These are phyloP conservation scores for Phalacrocorax aristotelis DNA, from an alignment of 2,113 vertebrate species.

Conservation along the genomic window DNA sequence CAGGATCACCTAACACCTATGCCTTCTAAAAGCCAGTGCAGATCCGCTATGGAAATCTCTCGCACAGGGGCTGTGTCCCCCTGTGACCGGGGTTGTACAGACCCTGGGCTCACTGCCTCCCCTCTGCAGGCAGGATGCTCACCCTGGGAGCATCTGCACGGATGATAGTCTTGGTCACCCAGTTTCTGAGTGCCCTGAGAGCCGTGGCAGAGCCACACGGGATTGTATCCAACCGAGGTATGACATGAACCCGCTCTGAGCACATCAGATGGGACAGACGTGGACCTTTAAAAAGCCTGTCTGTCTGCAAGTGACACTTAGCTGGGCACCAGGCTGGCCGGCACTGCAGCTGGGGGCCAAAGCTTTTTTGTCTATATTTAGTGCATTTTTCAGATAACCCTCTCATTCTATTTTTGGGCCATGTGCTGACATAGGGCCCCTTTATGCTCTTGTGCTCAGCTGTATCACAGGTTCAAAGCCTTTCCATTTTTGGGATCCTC, in stretches of 20 bases:
- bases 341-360: background rate
- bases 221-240: rapidly evolving
- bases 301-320: background rate
- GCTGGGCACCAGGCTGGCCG: background rate
- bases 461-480: background rate
- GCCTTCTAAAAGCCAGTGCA: background rate
- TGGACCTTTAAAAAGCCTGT: background rate
- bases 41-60: rapidly evolving
- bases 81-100: too few relatives aligned
- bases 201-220: rapidly evolving
- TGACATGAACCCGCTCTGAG: background rate
- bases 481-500: background rate
- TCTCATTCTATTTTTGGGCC: background rate
- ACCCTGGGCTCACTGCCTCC: background rate
- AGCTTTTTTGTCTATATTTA: constrained; percentile 57
- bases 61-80: rapidly evolving
- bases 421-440: background rate
- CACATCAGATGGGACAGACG: rapidly evolving
- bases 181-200: background rate
- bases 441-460: background rate
- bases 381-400: constrained; percentile 64
- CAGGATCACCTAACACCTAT: background rate
- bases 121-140: background rate
- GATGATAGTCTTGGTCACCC: background rate
- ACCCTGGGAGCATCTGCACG: background rate